These are phyloP conservation scores for Tipula helvola DNA, from an alignment of 2,888 invertebrate species.

Conservation along the genomic window DNA sequence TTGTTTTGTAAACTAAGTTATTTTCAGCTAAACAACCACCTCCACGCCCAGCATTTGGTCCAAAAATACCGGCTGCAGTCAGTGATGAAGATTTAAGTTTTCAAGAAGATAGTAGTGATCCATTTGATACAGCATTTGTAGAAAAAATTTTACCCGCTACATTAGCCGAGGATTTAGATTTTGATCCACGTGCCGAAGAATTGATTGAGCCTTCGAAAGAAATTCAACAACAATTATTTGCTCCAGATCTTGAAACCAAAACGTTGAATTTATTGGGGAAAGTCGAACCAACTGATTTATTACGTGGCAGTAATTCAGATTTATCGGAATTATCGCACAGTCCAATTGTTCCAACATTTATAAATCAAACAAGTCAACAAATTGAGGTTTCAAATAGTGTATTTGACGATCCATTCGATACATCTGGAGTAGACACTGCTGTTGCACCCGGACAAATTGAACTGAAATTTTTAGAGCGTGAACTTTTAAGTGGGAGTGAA, in stretches of 20 bases:
- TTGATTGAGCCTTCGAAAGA: slow-evolving; percentile 28
- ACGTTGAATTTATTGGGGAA: slow-evolving; percentile 21
- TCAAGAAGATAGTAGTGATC: slow-evolving; percentile 43
- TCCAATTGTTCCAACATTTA: slow-evolving; percentile 47
- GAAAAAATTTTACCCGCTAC: slow-evolving; percentile 48
- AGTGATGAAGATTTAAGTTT: slow-evolving; percentile 43
- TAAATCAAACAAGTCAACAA: slow-evolving; percentile 39
- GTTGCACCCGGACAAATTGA: slow-evolving; percentile 67
- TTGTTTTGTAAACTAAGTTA: background rate
- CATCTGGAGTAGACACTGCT: slow-evolving; percentile 58
- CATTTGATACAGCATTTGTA: slow-evolving; percentile 76
- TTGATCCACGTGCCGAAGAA: slow-evolving; percentile 49
- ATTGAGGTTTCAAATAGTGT: background rate
- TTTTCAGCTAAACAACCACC: slow-evolving; percentile 35
- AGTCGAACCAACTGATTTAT: slow-evolving; percentile 39
- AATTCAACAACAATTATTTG: slow-evolving; percentile 29
- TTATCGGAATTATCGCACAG: slow-evolving; percentile 53
- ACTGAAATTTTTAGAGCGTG: slow-evolving; percentile 64
- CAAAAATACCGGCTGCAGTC: slow-evolving; percentile 26
- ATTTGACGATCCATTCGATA: slow-evolving; percentile 71
- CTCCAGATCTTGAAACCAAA: slow-evolving; percentile 38
- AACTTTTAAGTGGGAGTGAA: slow-evolving; percentile 46
- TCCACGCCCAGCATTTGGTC: slow-evolving; percentile 27
- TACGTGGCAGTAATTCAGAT: slow-evolving; percentile 67
- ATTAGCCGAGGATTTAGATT: slow-evolving; percentile 42